Percentiles rank a stretch among this genome's conserved stretches.
Evolutionary conservation across 2,113 vertebrate genomes (phyloP).

Genomic region (Muntiacus muntjak): DNA sequence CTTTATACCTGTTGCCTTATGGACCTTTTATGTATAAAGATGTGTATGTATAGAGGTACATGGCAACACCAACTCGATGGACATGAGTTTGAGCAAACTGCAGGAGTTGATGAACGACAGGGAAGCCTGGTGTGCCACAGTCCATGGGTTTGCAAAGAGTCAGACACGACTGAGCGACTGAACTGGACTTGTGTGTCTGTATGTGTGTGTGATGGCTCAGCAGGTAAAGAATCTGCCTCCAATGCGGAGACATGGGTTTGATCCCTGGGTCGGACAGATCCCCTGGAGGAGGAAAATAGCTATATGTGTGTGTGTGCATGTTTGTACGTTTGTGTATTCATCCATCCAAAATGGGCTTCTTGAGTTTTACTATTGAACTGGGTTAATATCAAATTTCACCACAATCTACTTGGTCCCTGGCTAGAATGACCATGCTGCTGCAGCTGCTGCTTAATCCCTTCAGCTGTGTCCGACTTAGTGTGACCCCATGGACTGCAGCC

Average conservation of each 20-base stretch:
- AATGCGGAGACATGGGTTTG: not conserved
- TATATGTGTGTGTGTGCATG: not conserved
- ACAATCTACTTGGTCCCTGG: not conserved
- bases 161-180: not conserved
- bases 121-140: not conserved
- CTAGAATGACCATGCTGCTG: not conserved
- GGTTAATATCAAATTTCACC: not conserved
- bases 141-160: not conserved
- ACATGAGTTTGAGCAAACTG: not conserved
- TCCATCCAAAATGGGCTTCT: not conserved
- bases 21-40: not conserved
- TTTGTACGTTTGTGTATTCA: not conserved
- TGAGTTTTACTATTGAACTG: not conserved
- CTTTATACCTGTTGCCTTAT: not conserved
- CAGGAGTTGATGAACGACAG: not conserved
- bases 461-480: not conserved
- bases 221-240: not conserved
- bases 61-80: not conserved
- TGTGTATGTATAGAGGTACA: not conserved
- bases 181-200: not conserved
- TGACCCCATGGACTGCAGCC: not conserved
- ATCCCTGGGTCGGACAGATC: not conserved
- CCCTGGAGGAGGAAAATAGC: not conserved
- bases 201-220: not conserved
- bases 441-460: not conserved